phyloP scores from a whole-genome alignment of 1,140 invertebrate species.

The Bombus turneri region DNA sequence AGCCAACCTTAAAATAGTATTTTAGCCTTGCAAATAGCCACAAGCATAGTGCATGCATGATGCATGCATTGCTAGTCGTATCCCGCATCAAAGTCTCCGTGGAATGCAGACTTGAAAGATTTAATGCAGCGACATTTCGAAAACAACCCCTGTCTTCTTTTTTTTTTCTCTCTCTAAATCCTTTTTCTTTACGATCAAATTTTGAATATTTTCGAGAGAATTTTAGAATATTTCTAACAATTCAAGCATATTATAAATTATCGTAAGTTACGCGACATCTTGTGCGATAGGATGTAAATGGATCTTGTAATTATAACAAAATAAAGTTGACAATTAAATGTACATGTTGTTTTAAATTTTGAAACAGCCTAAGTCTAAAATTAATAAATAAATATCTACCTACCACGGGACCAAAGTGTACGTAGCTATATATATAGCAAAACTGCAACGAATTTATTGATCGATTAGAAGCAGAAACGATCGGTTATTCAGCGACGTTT shows the following conservation, averaged over 20 bases:
- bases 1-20: constrained; percentile 2
- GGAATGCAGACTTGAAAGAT: neutral
- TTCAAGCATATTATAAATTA: neutral
- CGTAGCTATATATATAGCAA: too few relatives aligned
- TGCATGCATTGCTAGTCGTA: constrained; percentile 5
- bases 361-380: too few relatives aligned
- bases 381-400: too few relatives aligned
- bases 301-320: too few relatives aligned
- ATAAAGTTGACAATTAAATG: too few relatives aligned
- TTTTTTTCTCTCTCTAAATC: neutral
- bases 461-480: neutral
- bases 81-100: constrained; percentile 25
- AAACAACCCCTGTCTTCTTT: neutral
- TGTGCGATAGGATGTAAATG: too few relatives aligned
- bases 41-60: neutral
- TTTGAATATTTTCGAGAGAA: neutral
- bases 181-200: neutral
- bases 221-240: neutral
- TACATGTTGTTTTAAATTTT: too few relatives aligned
- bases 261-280: too few relatives aligned
- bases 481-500: neutral
- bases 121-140: neutral
- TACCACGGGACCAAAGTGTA: too few relatives aligned
- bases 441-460: neutral
- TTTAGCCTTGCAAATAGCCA: constrained; percentile 29